Conservation (phyloP, 2,113 vertebrate genomes). For the Gnathonemus echidnorhynchus region DNA sequence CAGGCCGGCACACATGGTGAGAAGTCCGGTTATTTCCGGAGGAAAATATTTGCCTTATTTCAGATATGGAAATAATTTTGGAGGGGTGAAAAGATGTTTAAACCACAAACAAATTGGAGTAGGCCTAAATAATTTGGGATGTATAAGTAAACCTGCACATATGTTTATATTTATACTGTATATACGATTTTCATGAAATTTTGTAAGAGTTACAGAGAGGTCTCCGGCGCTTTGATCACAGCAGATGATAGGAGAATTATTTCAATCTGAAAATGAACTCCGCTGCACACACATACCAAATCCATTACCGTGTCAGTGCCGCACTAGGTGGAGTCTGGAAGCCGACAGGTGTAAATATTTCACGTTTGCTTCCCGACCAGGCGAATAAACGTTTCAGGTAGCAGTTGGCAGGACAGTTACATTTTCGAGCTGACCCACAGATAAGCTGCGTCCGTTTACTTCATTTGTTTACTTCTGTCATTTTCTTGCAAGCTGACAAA, state of each 20-base stretch:
- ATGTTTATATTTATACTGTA: not conserved
- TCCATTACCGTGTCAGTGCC: conserved; percentile 38
- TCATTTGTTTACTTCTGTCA: conserved; percentile 23
- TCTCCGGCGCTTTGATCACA: not conserved
- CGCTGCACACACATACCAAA: conserved; percentile 28
- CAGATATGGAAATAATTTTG: not conserved
- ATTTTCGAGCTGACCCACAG: conserved; percentile 49
- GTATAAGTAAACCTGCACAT: not conserved
- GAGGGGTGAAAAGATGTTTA: not conserved
- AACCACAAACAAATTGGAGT: not conserved
- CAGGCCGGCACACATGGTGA: conserved; percentile 44
- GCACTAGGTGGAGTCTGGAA: conserved; percentile 11
- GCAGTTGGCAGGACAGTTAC: conserved; percentile 21
- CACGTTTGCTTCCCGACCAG: conserved; percentile 31
- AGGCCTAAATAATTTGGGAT: not conserved
- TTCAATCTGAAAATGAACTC: conserved; percentile 16
- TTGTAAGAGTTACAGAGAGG: not conserved
- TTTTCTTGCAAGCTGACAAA: conserved; percentile 39
- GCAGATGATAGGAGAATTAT: not conserved
- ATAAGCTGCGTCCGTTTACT: conserved; percentile 12
- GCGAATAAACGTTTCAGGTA: conserved; percentile 10
- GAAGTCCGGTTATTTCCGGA: conserved; percentile 26
- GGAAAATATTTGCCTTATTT: conserved; percentile 24
- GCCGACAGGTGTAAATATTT: conserved; percentile 35
- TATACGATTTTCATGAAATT: not conserved